Conservation (phyloP, 2,888 invertebrate genomes). For the Pemphredon lugubris region DNA sequence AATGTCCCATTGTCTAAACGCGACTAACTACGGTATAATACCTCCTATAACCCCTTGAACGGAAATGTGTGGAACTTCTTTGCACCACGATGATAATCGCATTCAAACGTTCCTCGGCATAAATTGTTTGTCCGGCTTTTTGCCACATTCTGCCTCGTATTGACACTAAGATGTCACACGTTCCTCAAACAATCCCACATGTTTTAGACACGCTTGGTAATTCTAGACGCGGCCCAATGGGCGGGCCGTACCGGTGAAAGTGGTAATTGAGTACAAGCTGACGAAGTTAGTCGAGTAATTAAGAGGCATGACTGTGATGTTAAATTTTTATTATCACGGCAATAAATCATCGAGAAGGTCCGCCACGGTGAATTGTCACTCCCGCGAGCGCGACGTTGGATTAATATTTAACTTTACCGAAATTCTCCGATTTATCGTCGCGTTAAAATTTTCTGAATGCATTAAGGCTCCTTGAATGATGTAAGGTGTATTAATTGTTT, state of each 20-base stretch:
- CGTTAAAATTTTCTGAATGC: not conserved
- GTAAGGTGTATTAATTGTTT: slow-evolving; percentile 22
- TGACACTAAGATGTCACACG: slow-evolving; percentile 73
- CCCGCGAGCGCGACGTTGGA: not conserved
- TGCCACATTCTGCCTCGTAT: slow-evolving; percentile 66
- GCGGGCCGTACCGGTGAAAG: slow-evolving; percentile 56
- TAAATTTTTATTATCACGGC: slow-evolving; percentile 69
- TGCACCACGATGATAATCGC: slow-evolving; percentile 70
- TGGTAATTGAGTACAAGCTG: slow-evolving; percentile 68
- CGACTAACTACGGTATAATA: slow-evolving; percentile 63
- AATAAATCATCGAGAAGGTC: slow-evolving; percentile 57
- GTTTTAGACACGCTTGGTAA: slow-evolving; percentile 66
- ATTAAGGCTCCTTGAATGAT: not conserved
- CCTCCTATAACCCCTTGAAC: slow-evolving; percentile 59
- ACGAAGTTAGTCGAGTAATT: slow-evolving; percentile 64
- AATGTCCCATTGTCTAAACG: slow-evolving; percentile 42
- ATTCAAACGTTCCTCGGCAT: slow-evolving; percentile 71
- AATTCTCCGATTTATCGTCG: not conserved
- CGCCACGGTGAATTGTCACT: slow-evolving; percentile 26
- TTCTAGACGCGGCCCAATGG: slow-evolving; percentile 51
- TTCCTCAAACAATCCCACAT: slow-evolving; percentile 69
- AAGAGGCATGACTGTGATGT: slow-evolving; percentile 63
- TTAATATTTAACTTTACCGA: slow-evolving; percentile 28
- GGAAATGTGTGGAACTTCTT: slow-evolving; percentile 68
- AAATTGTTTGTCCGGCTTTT: slow-evolving; percentile 73